These are phyloP conservation scores for Tiliacea citrago DNA, from an alignment of 2,888 invertebrate species.

Conservation along the genomic window DNA sequence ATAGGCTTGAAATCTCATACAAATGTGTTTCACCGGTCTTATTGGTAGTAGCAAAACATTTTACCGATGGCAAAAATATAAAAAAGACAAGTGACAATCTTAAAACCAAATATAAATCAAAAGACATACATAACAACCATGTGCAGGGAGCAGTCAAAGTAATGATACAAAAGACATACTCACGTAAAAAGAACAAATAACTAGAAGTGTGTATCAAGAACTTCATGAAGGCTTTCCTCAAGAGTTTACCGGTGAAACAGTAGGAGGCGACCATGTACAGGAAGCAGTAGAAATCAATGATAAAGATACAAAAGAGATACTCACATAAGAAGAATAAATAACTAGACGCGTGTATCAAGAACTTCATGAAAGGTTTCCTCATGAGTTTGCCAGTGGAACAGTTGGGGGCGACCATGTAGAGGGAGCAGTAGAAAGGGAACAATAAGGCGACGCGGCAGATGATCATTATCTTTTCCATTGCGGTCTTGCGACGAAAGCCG, in stretches of 20 bases:
- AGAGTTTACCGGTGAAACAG: slow-evolving; percentile 93
- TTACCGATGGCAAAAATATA: background rate
- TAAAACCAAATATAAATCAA: background rate
- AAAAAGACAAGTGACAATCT: background rate
- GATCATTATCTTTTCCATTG: slow-evolving; percentile 93
- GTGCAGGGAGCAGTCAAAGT: background rate
- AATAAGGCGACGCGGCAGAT: slow-evolving; percentile 94
- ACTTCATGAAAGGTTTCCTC: slow-evolving; percentile 99
- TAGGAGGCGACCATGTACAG: slow-evolving; percentile 74
- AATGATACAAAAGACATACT: background rate
- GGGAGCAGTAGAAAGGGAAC: slow-evolving; percentile 96
- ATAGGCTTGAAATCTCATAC: background rate
- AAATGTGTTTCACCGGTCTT: background rate
- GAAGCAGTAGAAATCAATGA: background rate
- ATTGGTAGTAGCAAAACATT: background rate
- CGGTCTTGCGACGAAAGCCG: slow-evolving; percentile 96
- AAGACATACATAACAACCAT: background rate
- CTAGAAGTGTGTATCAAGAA: slow-evolving; percentile 98
- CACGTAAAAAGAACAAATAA: slow-evolving; percentile 94
- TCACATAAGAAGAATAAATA: slow-evolving; percentile 94
- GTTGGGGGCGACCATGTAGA: slow-evolving; percentile 96
- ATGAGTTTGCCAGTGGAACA: slow-evolving; percentile 95
- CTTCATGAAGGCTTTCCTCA: slow-evolving; percentile 99
- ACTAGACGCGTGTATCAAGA: slow-evolving; percentile 98
- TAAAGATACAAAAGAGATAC: background rate